Evolutionary conservation across 2,888 invertebrate genomes (phyloP), one percentile per base, ranked within the genome.

Genomic region (Acrocyrtus sp.): DNA sequence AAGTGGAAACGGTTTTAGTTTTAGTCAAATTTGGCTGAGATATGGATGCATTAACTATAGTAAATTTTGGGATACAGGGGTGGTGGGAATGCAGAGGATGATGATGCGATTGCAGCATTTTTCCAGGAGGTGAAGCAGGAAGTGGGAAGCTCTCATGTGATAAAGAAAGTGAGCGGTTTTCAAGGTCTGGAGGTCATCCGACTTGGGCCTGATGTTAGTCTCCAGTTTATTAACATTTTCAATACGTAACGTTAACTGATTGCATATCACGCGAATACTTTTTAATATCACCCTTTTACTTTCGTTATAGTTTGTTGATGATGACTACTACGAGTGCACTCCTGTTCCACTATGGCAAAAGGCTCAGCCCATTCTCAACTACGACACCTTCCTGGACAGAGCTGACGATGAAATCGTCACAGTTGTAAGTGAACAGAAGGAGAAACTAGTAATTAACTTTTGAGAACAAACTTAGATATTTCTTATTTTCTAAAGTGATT

Each of bases 161-260:
- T 78, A 34, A 66, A 73, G 0, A 72, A 76, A 41, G 75, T 77
- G 4, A 77, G 74, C 48, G 74, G 76, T 1, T 60, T n/a, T 48
- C 70, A 68, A 39, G 67, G 70, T 15, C 60, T 77, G 5, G 70
- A 74, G 10, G 54, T 75, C 12, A 73, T 77, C 47, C 69, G 75
- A 45, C 47, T 77, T n/a, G 80, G 80, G 3, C 80, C 80, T 8
- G 78, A 80, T 51, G 80, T 80, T 74, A 58, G 63, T 10, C 17
- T n/a, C n/a, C n/a, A n/a, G n/a, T n/a, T n/a, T n/a, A 39, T 12
- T n/a, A 8, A 12, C 10, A 12, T 8, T 39, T 39, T 39, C 8
- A 39, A 12, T 12, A 39, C 12, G 12, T 39, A 12, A 39, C 12
- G 41, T 12, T 12, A 39, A 12, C 41, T 39, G 12, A 12, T 12